Evolutionary conservation across 2,888 invertebrate genomes (phyloP), one percentile per base, ranked within the genome.

Genomic region (Thymelicus lineola): DNA sequence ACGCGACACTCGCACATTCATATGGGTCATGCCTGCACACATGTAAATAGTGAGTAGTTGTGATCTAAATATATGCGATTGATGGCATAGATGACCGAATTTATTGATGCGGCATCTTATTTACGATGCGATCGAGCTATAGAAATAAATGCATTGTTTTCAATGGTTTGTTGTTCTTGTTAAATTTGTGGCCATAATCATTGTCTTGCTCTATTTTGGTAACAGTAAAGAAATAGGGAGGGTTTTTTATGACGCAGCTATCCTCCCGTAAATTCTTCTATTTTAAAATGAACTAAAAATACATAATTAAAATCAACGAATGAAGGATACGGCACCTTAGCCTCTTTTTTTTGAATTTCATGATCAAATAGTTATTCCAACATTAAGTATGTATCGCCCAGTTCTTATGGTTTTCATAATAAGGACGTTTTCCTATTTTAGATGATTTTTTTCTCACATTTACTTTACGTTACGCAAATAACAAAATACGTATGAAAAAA

Each of bases 21-120:
- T 48, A 69, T 48, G 55, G 0, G 12, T 36, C 68, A 53, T 55
- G 46, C 73, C 72, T 72, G 50, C 75, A 73, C 75, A 72, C 71
- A 58, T 35, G 14, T 50, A 42, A 1, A 17, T 15, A 63, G 48
- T 50, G 63, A 70, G 58, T 57, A 63, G 64, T 77, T 69, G 75
- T 68, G 76, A 80, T 72, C 76, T 84, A 85, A 82, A 83, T 86
- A 84, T 82, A 78, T 73, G 76, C 75, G 75, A 78, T 78, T 73
- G 74, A 74, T 71, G 69, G 63, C 69, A 71, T 46, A 48, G 62
- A 75, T 70, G 70, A 66, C 60, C 57, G 71, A 80, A 79, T 70
- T 71, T 71, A 75, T 80, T 81, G 85, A 85, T 82, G 80, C 72
- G 87, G 81, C 74, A 77, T 71, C 72, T 72, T 70, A 61, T 67